These are phyloP conservation scores for Macroglossus sobrinus DNA, from an alignment of 2,113 vertebrate genomes.

Conservation along the genomic window DNA sequence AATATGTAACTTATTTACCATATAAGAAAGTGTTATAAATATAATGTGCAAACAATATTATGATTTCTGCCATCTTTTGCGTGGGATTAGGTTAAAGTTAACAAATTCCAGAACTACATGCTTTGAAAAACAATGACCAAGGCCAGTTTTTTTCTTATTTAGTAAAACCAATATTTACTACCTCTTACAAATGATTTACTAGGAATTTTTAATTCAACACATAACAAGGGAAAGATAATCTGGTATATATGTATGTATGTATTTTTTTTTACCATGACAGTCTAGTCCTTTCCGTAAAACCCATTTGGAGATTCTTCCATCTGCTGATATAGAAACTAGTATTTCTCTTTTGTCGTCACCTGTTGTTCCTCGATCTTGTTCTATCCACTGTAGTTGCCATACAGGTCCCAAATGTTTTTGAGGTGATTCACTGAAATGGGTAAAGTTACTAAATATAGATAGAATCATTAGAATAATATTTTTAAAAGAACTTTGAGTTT, in stretches of 20 bases:
- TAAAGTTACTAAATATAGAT: neutral
- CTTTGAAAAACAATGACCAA: neutral
- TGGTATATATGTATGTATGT: neutral
- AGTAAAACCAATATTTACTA: neutral
- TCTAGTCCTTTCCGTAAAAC: constrained; percentile 85
- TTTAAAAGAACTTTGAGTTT: neutral
- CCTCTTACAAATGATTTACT: neutral
- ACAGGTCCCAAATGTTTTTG: constrained; percentile 87
- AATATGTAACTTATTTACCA: neutral
- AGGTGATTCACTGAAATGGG: constrained; percentile 82
- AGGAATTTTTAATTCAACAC: neutral
- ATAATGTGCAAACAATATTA: neutral
- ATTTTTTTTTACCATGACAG: constrained; percentile 83
- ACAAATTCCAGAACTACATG: neutral
- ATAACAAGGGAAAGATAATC: neutral
- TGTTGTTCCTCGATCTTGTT: constrained; percentile 78
- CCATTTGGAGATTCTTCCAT: constrained; percentile 91
- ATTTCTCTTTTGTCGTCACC: constrained; percentile 85
- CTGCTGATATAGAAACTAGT: constrained; percentile 89
- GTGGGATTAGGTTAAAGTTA: neutral
- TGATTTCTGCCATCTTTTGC: neutral
- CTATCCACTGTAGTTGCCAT: constrained; percentile 91
- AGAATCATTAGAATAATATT: neutral
- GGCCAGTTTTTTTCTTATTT: neutral
- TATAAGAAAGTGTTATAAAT: neutral